Conservation (phyloP, 1,140 invertebrate genomes). For the Thereuonema tuberculata region DNA sequence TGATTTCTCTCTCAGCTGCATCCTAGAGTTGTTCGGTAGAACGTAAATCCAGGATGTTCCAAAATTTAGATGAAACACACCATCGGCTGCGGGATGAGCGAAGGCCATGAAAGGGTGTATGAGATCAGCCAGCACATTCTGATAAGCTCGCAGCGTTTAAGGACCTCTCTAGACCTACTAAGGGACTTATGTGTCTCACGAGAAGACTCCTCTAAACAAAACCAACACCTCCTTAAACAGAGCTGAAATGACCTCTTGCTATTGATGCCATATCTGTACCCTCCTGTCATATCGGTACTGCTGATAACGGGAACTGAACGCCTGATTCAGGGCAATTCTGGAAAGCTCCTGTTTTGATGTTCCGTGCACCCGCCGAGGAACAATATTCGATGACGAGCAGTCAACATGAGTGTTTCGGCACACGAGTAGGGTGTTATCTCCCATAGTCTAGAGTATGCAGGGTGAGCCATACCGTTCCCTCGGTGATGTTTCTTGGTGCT, state of each 20-base stretch:
- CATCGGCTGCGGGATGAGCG: neutral
- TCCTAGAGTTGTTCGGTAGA: neutral
- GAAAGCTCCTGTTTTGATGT: neutral
- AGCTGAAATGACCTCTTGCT: neutral
- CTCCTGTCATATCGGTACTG: neutral
- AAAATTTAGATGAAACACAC: neutral
- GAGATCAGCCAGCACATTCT: neutral
- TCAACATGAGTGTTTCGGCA: neutral
- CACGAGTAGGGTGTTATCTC: neutral
- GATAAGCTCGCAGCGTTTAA: neutral
- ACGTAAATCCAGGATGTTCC: neutral
- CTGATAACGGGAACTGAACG: neutral
- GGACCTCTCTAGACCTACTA: neutral
- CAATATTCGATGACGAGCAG: neutral
- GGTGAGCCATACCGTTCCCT: neutral
- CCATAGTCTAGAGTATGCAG: neutral
- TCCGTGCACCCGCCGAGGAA: neutral
- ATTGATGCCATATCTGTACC: neutral
- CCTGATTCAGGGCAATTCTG: neutral
- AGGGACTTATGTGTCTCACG: neutral
- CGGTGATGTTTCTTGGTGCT: neutral
- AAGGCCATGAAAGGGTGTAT: neutral
- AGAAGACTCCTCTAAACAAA: neutral
- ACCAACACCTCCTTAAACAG: neutral
- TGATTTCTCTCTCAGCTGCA: neutral